Evolutionary conservation across 2,888 invertebrate species (phyloP).

Genomic region (Crematogaster levior): DNA sequence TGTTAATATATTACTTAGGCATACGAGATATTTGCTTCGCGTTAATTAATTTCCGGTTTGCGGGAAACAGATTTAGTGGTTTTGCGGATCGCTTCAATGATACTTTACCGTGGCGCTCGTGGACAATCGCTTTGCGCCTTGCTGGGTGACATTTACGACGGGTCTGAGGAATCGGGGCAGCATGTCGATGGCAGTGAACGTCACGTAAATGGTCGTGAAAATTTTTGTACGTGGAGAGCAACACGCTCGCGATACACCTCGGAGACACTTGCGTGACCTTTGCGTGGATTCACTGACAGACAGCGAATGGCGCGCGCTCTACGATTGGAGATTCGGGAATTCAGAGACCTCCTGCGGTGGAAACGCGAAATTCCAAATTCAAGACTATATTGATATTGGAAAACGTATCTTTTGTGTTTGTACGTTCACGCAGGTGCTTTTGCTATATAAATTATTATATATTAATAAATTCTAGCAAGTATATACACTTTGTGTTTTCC

Average conservation of each 20-base stretch:
- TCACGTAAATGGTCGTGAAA: constrained; percentile 9
- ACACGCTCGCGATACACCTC: constrained; percentile 59
- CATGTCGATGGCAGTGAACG: constrained; percentile 69
- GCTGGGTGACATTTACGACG: constrained; percentile 76
- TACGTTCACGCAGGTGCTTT: too few species aligned
- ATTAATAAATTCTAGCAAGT: not conserved
- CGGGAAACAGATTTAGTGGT: not conserved
- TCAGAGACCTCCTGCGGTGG: not conserved
- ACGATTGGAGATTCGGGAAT: not conserved
- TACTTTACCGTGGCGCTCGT: constrained; percentile 80
- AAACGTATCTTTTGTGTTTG: not conserved
- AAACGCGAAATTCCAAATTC: not conserved
- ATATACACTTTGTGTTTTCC: not conserved
- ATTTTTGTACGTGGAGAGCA: too few species aligned
- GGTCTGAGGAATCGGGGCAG: constrained; percentile 81
- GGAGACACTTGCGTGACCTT: constrained; percentile 68
- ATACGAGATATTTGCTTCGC: not conserved
- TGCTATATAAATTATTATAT: not conserved
- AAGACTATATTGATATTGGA: not conserved
- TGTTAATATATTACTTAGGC: not conserved
- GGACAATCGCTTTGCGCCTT: constrained; percentile 81
- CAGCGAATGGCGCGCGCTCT: not conserved
- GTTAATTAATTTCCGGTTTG: not conserved
- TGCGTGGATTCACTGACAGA: constrained; percentile 15
- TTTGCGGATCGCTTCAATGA: not conserved